Percentiles rank a stretch among this genome's conserved stretches.
These are phyloP conservation scores for Rhynchonycteris naso DNA, from an alignment of 2,797 vertebrate species.

Conservation along the genomic window DNA sequence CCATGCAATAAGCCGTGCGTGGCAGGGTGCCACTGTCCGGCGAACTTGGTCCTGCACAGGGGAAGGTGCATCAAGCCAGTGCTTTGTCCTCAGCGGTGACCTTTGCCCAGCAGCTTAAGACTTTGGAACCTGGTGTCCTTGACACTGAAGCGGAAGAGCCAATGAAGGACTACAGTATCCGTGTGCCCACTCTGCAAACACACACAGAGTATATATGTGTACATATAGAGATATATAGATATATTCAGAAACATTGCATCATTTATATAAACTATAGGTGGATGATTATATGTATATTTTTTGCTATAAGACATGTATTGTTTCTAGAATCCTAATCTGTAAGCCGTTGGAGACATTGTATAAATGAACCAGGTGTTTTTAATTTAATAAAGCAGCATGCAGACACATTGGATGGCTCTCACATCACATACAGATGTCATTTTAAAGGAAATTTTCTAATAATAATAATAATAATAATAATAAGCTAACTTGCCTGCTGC, in stretches of 20 bases:
- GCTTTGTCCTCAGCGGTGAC: constrained; percentile 96
- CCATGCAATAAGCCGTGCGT: constrained; percentile 94
- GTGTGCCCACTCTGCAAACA: constrained; percentile 75
- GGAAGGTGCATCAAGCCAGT: constrained; percentile 97
- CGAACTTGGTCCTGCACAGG: constrained; percentile 94
- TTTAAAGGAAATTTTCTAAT: constrained; percentile 78
- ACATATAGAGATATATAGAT: constrained; percentile 81
- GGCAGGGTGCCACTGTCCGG: constrained; percentile 97
- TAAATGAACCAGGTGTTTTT: constrained; percentile 86
- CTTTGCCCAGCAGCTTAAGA: constrained; percentile 79
- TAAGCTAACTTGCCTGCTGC: constrained; percentile 70
- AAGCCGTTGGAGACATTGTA: constrained; percentile 83
- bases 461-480: too few relatives aligned
- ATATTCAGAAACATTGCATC: constrained; percentile 83
- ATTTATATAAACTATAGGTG: constrained; percentile 87
- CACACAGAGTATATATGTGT: constrained; percentile 75
- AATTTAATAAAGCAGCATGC: constrained; percentile 85
- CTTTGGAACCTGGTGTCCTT: constrained; percentile 65
- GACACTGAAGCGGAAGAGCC: constrained; percentile 70
- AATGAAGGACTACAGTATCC: constrained; percentile 81
- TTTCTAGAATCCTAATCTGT: constrained; percentile 85
- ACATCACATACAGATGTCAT: constrained; percentile 66
- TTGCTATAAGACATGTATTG: constrained; percentile 89
- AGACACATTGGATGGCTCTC: constrained; percentile 75
- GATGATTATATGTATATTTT: constrained; percentile 91